These are phyloP conservation scores for Malurus leucopterus DNA, from an alignment of 2,797 vertebrate genomes.

Conservation along the genomic window DNA sequence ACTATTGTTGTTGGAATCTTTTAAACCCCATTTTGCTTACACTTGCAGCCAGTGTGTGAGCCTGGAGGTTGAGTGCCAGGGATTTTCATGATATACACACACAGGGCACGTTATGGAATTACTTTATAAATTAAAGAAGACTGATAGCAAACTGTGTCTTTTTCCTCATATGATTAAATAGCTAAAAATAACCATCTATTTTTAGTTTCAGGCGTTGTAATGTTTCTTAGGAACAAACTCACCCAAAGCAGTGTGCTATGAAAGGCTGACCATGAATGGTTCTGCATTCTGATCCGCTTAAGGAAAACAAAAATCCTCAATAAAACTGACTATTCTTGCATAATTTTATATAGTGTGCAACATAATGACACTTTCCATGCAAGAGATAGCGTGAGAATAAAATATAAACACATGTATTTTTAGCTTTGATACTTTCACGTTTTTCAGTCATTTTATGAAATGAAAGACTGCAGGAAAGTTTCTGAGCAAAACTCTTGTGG, in stretches of 20 bases:
- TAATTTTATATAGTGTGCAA: neutral
- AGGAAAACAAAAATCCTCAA: constrained; percentile 14
- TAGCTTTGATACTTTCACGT: neutral
- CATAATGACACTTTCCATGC: neutral
- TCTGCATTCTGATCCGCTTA: neutral
- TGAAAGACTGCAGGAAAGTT: neutral
- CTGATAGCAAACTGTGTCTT: constrained; percentile 36
- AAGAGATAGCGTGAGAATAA: neutral
- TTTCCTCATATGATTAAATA: constrained; percentile 42
- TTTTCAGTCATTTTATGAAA: neutral
- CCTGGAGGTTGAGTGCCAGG: constrained; percentile 50
- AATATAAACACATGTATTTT: neutral
- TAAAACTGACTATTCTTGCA: neutral
- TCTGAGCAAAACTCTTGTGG: neutral
- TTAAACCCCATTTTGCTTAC: constrained; percentile 66
- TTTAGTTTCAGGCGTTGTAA: constrained; percentile 43
- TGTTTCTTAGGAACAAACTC: constrained; percentile 59
- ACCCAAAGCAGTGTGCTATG: neutral
- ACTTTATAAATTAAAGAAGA: constrained; percentile 60
- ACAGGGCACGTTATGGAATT: constrained; percentile 12
- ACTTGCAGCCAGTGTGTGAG: constrained; percentile 50
- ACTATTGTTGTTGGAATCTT: constrained; percentile 74
- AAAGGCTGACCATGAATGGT: constrained; percentile 22
- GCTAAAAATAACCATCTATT: constrained; percentile 63
- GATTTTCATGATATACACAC: constrained; percentile 25